A percentile compares a stretch with the other conserved stretches of the same genome.
phyloP scores from a whole-genome alignment of 1,140 invertebrate genomes.

The Cydia fagiglandana region DNA sequence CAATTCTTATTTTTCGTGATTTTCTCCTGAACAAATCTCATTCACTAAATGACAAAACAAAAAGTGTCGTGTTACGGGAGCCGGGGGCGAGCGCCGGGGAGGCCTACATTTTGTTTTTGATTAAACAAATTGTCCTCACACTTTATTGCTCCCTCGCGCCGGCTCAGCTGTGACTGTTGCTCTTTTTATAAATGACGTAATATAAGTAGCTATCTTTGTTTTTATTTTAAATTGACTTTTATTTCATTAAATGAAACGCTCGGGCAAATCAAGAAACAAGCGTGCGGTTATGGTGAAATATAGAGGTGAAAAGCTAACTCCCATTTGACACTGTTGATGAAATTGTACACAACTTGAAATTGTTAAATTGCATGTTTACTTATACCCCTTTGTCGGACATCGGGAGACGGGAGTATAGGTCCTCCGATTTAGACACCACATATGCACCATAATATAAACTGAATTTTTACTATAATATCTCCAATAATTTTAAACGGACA shows the following conservation, averaged over 20 bases:
- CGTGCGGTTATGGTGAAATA: not conserved
- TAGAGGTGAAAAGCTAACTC: too few relatives aligned
- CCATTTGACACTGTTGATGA: too few relatives aligned
- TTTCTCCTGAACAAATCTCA: constrained; percentile 54
- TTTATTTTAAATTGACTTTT: not conserved
- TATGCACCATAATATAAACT: not conserved
- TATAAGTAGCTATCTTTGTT: not conserved
- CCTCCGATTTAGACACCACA: too few relatives aligned
- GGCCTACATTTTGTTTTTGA: constrained; percentile 73
- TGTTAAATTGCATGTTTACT: too few relatives aligned
- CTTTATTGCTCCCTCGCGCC: constrained; percentile 68
- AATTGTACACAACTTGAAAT: too few relatives aligned
- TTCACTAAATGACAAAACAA: constrained; percentile 55
- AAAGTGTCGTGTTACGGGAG: constrained; percentile 62
- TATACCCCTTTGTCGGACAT: too few relatives aligned
- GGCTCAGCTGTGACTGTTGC: constrained; percentile 61
- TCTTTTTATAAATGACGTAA: constrained; percentile 37
- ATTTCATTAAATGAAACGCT: not conserved
- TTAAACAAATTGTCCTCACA: constrained; percentile 75
- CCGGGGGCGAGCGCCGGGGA: constrained; percentile 37
- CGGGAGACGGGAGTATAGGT: too few relatives aligned
- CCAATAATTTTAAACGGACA: constrained; percentile 5
- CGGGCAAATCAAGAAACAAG: not conserved
- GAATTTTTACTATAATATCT: not conserved
- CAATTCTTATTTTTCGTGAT: not conserved